Evolutionary conservation across 2,113 vertebrate genomes (phyloP).

Genomic region (Hippoglossus stenolepis): DNA sequence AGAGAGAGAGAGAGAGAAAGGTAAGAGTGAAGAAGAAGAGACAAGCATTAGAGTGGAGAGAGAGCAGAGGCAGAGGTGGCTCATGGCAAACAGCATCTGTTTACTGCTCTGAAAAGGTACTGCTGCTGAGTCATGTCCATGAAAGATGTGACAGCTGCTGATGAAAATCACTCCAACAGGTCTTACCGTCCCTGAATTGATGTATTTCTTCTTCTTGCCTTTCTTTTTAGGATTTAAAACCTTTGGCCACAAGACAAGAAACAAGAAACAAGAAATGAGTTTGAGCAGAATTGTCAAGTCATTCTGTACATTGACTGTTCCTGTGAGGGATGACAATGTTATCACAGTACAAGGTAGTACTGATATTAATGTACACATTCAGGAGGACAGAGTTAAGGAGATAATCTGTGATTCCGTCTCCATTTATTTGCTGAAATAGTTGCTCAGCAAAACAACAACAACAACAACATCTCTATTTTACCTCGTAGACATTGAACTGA

Average conservation of each 20-base stretch:
- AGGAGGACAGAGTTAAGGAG: too few species aligned
- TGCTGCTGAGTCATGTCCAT: constrained; percentile 12
- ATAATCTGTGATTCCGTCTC: too few species aligned
- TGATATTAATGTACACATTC: neutral
- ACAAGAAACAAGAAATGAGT: neutral
- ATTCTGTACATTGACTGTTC: neutral
- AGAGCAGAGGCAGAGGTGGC: neutral
- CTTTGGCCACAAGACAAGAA: constrained; percentile 68
- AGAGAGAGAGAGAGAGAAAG: neutral
- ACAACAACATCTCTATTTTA: constrained; percentile 40
- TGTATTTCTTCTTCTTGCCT: constrained; percentile 97
- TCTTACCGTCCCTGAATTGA: constrained; percentile 95
- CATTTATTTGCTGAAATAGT: too few species aligned
- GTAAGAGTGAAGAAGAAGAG: neutral
- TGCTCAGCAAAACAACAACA: too few species aligned
- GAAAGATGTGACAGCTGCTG: constrained; percentile 21
- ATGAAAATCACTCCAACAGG: neutral
- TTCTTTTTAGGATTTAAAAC: constrained; percentile 97
- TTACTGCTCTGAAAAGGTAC: constrained; percentile 4
- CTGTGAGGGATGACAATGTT: neutral
- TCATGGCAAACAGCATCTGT: constrained; percentile 8
- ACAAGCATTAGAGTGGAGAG: neutral
- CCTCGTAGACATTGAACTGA: constrained; percentile 97
- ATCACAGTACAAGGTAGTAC: too few species aligned
- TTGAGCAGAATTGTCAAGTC: neutral